Percentiles rank a stretch among this genome's conserved stretches.
Conservation (phyloP, 2,797 vertebrate species). For the Rhinella marina region DNA sequence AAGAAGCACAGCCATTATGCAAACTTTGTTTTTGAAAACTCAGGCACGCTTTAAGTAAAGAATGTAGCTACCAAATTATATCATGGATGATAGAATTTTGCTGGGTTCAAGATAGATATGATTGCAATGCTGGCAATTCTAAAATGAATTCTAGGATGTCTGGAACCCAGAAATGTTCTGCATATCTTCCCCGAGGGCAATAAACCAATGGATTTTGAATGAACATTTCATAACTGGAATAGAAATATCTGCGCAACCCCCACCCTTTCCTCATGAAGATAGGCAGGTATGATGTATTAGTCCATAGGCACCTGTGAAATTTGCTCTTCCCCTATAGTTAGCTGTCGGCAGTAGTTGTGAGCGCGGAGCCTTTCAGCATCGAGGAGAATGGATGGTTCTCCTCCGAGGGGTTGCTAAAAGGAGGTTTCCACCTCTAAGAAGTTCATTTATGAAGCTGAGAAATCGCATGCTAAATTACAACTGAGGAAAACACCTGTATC, state of each 20-base stretch:
- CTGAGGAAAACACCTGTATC: too few relatives aligned
- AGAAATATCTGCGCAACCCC: not conserved
- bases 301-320: not conserved
- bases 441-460: not conserved
- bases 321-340: too few relatives aligned
- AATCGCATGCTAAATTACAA: too few relatives aligned
- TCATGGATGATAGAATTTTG: too few relatives aligned
- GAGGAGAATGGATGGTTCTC: not conserved
- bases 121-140: not conserved
- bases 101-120: not conserved
- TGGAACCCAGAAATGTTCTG: not conserved
- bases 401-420: not conserved
- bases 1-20: too few relatives aligned
- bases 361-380: conserved; percentile 5
- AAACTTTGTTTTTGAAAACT: too few relatives aligned
- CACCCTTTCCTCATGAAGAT: not conserved
- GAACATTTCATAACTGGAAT: not conserved
- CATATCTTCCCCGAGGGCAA: not conserved
- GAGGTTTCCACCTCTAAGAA: not conserved
- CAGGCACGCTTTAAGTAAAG: too few relatives aligned
- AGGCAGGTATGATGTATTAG: not conserved
- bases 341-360: not conserved
- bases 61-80: too few relatives aligned
- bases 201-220: not conserved
- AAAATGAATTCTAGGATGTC: not conserved